A percentile compares a stretch with the other conserved stretches of the same genome.
Conservation (phyloP, 2,797 vertebrate genomes). For the Megaceryle alcyon region DNA sequence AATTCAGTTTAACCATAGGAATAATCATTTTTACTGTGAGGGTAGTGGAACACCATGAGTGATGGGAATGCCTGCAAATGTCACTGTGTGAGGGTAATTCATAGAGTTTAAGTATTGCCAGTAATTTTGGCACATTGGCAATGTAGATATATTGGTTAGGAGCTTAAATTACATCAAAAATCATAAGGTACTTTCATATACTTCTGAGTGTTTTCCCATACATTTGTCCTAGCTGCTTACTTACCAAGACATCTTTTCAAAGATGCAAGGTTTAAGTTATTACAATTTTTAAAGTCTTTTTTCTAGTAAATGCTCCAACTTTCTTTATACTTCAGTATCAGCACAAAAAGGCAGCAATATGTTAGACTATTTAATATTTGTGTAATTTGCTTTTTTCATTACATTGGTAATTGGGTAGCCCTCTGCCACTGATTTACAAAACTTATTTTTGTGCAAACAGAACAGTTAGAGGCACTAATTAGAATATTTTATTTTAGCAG, state of each 20-base stretch:
- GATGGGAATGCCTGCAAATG: background rate
- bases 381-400: slow-evolving; percentile 27
- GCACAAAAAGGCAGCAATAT: background rate
- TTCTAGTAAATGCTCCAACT: slow-evolving; percentile 26
- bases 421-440: slow-evolving; percentile 39
- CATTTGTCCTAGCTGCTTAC: background rate
- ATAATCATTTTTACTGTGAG: background rate
- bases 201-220: background rate
- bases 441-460: slow-evolving; percentile 23
- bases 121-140: background rate
- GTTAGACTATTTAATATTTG: slow-evolving; percentile 11
- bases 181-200: background rate
- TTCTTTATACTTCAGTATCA: slow-evolving; percentile 32
- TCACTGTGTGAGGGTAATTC: background rate
- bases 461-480: background rate
- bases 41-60: background rate
- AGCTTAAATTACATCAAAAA: background rate
- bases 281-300: background rate
- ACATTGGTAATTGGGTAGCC: background rate
- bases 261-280: background rate
- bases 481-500: slow-evolving; percentile 29
- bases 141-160: background rate
- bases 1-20: background rate
- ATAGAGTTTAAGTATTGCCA: background rate
- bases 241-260: background rate